Percentiles rank a stretch among this genome's conserved stretches.
Conservation (phyloP, 1,140 invertebrate species). For the Cotesia chilonis region DNA sequence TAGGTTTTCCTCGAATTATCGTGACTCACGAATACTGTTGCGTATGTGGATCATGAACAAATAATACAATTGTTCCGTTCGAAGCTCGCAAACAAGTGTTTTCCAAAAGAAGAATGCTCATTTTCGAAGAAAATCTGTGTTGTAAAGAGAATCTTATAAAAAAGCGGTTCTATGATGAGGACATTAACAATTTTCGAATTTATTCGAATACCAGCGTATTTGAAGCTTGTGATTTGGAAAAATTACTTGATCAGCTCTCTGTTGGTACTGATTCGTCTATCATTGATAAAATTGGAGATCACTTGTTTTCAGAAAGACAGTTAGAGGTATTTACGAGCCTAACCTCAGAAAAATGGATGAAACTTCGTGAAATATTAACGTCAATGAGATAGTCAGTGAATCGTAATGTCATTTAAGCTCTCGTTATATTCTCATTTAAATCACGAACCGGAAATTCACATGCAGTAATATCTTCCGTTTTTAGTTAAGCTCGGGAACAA, state of each 20-base stretch:
- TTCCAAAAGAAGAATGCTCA: constrained; percentile 29
- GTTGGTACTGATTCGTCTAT: constrained; percentile 25
- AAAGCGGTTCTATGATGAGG: constrained; percentile 34
- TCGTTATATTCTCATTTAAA: constrained; percentile 36
- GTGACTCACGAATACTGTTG: constrained; percentile 5
- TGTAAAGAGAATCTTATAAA: constrained; percentile 39
- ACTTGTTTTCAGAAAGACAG: constrained; percentile 25
- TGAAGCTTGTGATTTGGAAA: constrained; percentile 21
- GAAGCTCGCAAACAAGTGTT: not conserved
- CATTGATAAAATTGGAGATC: constrained; percentile 31
- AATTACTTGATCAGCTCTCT: constrained; percentile 23
- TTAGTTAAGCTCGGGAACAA: constrained; percentile 23
- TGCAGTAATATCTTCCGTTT: constrained; percentile 23
- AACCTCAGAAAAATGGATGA: constrained; percentile 20
- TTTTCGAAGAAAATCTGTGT: constrained; percentile 39
- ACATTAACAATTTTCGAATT: constrained; percentile 29
- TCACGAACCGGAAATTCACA: constrained; percentile 36
- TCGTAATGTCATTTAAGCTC: constrained; percentile 31
- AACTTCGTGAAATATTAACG: constrained; percentile 27
- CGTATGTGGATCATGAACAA: too few relatives aligned
- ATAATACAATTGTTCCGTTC: too few relatives aligned
- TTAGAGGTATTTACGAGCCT: constrained; percentile 27
- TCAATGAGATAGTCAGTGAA: constrained; percentile 24
- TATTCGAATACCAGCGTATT: constrained; percentile 31
- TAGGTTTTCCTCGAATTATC: not conserved